phyloP scores from a whole-genome alignment of 2,888 invertebrate genomes.

The Fabriciana adippe region DNA sequence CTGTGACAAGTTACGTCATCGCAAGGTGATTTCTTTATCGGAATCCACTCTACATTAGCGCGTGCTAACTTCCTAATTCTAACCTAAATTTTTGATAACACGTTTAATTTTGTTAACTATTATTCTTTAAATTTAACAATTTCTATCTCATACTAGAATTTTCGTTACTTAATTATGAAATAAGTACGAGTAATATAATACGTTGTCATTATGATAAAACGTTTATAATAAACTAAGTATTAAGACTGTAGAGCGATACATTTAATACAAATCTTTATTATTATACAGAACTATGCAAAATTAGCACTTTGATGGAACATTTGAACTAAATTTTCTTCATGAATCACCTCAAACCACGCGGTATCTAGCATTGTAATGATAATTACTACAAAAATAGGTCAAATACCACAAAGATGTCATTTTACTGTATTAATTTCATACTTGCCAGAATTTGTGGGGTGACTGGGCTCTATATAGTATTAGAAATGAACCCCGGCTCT shows the following conservation, averaged over 20 bases:
- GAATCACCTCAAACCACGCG: neutral
- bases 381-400: constrained; percentile 3
- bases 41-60: neutral
- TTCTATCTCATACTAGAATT: neutral
- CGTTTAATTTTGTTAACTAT: neutral
- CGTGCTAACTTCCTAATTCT: neutral
- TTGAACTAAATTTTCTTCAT: neutral
- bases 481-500: neutral
- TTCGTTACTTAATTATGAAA: no score
- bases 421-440: neutral
- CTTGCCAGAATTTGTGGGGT: neutral
- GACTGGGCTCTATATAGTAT: neutral
- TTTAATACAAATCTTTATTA: no score
- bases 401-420: neutral
- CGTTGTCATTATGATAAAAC: no score
- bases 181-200: no score
- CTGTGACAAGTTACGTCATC: constrained; percentile 6
- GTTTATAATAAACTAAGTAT: no score
- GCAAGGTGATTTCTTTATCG: constrained; percentile 4
- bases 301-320: neutral
- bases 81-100: neutral
- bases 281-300: neutral
- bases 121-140: neutral
- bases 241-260: no score
- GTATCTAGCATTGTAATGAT: constrained; percentile 3